Evolutionary conservation across 2,888 invertebrate genomes (phyloP), one percentile per base, ranked within the genome.

Genomic region (Psylliodes chrysocephalus): DNA sequence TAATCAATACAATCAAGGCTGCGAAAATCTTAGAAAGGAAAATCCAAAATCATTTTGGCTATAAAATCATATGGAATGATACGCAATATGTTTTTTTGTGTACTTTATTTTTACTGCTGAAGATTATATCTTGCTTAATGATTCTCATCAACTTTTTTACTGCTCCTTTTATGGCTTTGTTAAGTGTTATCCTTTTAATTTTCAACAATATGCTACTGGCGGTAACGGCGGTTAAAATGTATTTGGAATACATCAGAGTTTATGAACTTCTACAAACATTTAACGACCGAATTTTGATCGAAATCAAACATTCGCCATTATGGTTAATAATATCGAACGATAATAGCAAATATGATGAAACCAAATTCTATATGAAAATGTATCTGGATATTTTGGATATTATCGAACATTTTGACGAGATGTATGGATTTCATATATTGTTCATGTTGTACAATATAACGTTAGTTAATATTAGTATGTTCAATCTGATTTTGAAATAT

Each of bases 381-480:
- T 46, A 46, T 14, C 5, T 19, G 46, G 46, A 19, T 22, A 46
- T 46, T 22, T n/a, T 46, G 6, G 14, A 46, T 12, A 14, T 46
- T 25, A 46, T 46, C 14, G 46, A 19, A 2, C 5, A 4, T 3
- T 22, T 22, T 22, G 25, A 46, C n/a, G 46, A 46, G 5, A 19
- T 46, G 1, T 46, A 22, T n/a, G 46, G 46, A 19, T 7, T 46
- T 19, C 22, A 46, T 14, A 46, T 46, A 6, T 25, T 46, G 1
- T n/a, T 12, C 12, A 46, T 46, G 1, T 1, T 46, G 1, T 12
- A 22, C 12, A 22, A 46, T 15, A 17, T 46, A 4, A 8, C 22
- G 10, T 46, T 46, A n/a, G 22, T 46, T 10, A 46, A 46, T 25
- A 14, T 46, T 1, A n/a, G 22, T 46, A 22, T 46, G 22, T 46